phyloP scores from a whole-genome alignment of 2,888 invertebrate species.

The Xestoiulus laeticollis region DNA sequence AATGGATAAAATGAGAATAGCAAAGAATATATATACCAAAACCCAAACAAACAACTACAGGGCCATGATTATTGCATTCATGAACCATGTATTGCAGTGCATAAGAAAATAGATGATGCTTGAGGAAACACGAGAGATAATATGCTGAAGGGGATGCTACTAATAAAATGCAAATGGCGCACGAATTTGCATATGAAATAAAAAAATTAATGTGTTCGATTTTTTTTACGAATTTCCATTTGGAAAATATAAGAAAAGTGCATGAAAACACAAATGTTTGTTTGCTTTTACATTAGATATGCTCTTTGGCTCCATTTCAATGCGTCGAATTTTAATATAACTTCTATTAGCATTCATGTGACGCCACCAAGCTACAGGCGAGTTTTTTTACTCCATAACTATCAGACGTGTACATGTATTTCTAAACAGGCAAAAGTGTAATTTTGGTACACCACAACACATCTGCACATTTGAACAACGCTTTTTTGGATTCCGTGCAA shows the following conservation, averaged over 20 bases:
- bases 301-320: constrained; percentile 20
- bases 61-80: background rate
- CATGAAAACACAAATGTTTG: constrained; percentile 24
- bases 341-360: constrained; percentile 23
- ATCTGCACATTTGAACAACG: background rate
- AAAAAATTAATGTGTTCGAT: constrained; percentile 44
- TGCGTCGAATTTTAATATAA: background rate
- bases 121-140: background rate
- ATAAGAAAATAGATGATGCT: background rate
- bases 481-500: background rate
- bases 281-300: constrained; percentile 17
- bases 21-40: background rate
- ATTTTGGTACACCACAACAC: background rate
- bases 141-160: constrained; percentile 23
- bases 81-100: background rate
- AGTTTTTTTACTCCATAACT: too few relatives aligned
- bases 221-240: constrained; percentile 39
- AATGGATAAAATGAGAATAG: background rate
- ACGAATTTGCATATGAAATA: constrained; percentile 46
- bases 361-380: background rate
- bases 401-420: background rate
- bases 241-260: constrained; percentile 18
- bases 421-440: background rate
- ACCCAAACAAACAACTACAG: background rate
- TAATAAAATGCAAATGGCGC: constrained; percentile 49